Base-by-base conservation (phyloP, 2,797 vertebrate species). In the Coranthus polyacanthus region DNA sequence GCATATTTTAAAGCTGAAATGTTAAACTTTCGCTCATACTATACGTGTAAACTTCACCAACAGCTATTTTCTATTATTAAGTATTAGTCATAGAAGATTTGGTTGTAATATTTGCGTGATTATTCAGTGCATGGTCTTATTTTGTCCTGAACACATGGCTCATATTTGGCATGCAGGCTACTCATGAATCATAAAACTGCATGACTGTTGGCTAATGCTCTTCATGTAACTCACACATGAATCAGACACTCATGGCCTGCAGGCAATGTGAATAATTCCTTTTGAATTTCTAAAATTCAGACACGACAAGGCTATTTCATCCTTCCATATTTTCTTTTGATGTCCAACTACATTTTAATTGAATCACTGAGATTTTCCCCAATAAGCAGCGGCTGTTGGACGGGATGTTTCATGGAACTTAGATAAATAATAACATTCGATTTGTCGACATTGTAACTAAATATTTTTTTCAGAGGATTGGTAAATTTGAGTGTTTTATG, bases 211-310 rank as follows among this genome's bases (percentile, higher is more conserved):
- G 39, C 55, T 66, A 80, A 81, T 66, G 64, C 53, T 64, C 50
- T 21, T 68, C 55, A 16, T 83, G 69, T 77, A 66, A 74, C 53
- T 66, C 59, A 26, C 59, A 74, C 71, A 55, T 75, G 57, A 75
- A 50, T 74, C 63, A 80, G 65, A 81, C 50, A 58, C 65, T 73
- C 32, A 3, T 13, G 10, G 77, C 72, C 81, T 67, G 41, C 29
- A 43, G 82, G 76, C 83, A 18, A 49, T 45, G 72, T 84, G 70
- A 87, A 84, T 85, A 81, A 86, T 88, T 91, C 68, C 72, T 83
- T 87, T 79, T 85, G 80, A 83, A 70, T 75, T 52, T 66, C 46
- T 46, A 46, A 75, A 75, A 58, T 81, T 63, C 51, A 69, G 63
- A 78, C 70, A 59, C 24, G 41, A 70, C 69, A 65, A 61, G 69